Base-by-base conservation (phyloP, 2,888 invertebrate genomes). In the Heliconius charithonia region DNA sequence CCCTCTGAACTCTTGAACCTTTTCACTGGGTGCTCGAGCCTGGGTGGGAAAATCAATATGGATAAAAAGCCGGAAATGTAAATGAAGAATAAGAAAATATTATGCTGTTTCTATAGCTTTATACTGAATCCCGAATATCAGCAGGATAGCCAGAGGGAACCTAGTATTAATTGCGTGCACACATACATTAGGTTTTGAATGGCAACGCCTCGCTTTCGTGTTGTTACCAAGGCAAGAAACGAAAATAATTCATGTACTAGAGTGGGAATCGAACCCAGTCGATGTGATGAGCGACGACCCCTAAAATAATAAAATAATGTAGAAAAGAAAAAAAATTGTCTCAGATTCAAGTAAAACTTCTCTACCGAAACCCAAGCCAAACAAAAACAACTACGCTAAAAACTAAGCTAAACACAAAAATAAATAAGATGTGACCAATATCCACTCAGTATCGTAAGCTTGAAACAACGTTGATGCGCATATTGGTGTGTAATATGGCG, bases 21-120 rank as follows among this genome's bases (percentile, higher is more conserved):
- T 93, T 98, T 99, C 81, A 98, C 97, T 0, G 98, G 98, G 94
- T 98, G 97, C 90, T 98, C 97, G 87, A 98, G 95, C 98, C 98
- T 96, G 65, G 59, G n/a, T 22, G 3, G 0, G n/a, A 59, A n/a
- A 7, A n/a, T 6, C 10, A 59, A n/a, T 10, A 59, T n/a, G 22
- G 59, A 19, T 2, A 19, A 51, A 41, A 41, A 41, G 12, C 41
- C 41, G 51, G 19, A 51, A 51, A 51, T 51, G 51, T 19, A n/a
- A n/a, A n/a, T n/a, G 3, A n/a, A 59, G 3, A 59, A 9, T 59
- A 19, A 51, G 51, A 19, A 51, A 51, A 19, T 19, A 16, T 13
- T 41, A 19, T 51, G 51, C 19, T 51, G 51, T 19, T 51, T 19
- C 7, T 51, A 19, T 51, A 51, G 19, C 6, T 51, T 19, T 7